A percentile compares a stretch with the other conserved stretches of the same genome.
phyloP scores from a whole-genome alignment of 2,113 vertebrate species.

The Chroicocephalus ridibundus region DNA sequence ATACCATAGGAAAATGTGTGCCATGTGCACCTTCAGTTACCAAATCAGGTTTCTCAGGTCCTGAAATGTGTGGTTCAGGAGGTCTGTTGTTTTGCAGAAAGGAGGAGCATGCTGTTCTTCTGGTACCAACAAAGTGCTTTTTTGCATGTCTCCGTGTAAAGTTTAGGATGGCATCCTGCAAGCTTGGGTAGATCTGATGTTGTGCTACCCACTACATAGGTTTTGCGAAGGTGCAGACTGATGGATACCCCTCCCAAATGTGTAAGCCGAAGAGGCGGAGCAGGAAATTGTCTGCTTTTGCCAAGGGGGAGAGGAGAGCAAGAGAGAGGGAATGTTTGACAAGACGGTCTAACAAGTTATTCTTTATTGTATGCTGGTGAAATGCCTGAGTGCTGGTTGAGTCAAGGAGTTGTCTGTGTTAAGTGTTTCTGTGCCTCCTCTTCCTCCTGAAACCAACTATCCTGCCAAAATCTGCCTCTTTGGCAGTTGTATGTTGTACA shows the following conservation, averaged over 20 bases:
- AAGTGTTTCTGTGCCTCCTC: neutral
- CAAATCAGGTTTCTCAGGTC: constrained; percentile 22
- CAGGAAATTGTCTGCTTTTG: neutral
- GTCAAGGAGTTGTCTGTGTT: neutral
- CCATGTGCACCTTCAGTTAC: neutral
- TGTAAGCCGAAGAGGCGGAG: neutral
- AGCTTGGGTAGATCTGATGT: neutral
- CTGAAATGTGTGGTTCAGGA: neutral
- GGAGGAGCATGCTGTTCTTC: neutral
- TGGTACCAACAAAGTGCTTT: neutral
- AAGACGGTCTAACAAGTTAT: neutral
- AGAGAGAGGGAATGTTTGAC: neutral
- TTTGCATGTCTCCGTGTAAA: neutral
- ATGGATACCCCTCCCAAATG: neutral
- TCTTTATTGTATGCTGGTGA: neutral
- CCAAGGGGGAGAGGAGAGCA: neutral
- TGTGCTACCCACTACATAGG: neutral
- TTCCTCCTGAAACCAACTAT: neutral
- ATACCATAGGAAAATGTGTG: neutral
- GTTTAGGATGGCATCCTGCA: neutral
- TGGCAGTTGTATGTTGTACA: neutral
- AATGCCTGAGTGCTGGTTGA: neutral
- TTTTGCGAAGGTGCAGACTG: neutral
- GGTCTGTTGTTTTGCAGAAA: neutral
- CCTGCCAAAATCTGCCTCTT: neutral